Evolutionary conservation across 1,140 invertebrate species (phyloP).

Genomic region (Orchesella cincta): DNA sequence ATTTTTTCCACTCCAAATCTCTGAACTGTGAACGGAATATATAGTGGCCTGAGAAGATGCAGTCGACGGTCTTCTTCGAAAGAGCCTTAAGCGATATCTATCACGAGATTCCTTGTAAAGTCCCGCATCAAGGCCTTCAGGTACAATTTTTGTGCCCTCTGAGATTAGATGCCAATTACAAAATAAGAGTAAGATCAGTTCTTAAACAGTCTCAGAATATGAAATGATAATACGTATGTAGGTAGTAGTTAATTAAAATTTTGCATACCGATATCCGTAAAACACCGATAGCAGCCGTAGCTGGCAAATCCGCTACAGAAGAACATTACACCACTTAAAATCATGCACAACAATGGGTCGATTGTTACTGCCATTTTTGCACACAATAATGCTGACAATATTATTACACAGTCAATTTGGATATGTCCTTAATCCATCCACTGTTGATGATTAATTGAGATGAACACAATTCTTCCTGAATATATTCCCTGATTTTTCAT

Average conservation of each 20-base stretch:
- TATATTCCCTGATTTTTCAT: too few species aligned
- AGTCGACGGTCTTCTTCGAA: background rate
- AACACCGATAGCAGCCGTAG: constrained; percentile 21
- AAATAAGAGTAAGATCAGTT: background rate
- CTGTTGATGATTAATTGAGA: too few species aligned
- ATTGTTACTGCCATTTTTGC: background rate
- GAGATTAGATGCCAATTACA: background rate
- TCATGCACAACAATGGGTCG: background rate
- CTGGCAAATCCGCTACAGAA: constrained; percentile 23
- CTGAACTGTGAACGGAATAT: constrained; percentile 22
- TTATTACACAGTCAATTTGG: too few species aligned
- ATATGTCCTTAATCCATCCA: too few species aligned
- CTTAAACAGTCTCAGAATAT: too few species aligned
- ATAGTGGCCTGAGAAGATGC: constrained; percentile 11
- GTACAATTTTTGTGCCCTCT: background rate
- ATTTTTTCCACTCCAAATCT: background rate
- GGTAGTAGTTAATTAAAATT: background rate
- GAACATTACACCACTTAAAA: constrained; percentile 6
- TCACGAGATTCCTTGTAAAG: background rate
- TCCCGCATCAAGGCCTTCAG: background rate
- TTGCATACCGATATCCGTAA: constrained; percentile 10
- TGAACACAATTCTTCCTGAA: too few species aligned
- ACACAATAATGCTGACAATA: too few species aligned
- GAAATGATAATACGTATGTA: too few species aligned
- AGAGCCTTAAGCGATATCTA: background rate